A percentile compares a stretch with the other conserved stretches of the same genome.
phyloP scores from a whole-genome alignment of 2,888 invertebrate species.

The Hirtodrosophila cameraria region DNA sequence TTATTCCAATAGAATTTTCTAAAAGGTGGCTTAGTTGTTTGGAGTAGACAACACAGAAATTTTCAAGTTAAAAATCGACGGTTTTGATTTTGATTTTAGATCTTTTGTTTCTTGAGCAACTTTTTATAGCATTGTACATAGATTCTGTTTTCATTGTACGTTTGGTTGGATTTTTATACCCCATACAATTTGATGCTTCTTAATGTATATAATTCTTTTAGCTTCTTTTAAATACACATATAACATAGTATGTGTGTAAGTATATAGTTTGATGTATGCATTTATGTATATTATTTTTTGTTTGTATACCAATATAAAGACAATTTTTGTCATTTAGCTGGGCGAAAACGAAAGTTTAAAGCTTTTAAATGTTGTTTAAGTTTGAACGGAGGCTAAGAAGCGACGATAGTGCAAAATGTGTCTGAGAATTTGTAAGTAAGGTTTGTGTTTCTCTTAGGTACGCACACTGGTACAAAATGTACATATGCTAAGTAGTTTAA shows the following conservation, averaged over 20 bases:
- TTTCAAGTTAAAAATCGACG: no score
- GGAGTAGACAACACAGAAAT: no score
- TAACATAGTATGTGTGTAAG: conserved; percentile 27
- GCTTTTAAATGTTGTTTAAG: conserved; percentile 34
- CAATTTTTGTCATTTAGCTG: conserved; percentile 20
- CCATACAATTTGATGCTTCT: no score
- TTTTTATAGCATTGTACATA: no score
- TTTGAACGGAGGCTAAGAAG: conserved; percentile 52
- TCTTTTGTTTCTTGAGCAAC: no score
- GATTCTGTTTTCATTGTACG: no score
- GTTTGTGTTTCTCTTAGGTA: conserved; percentile 60
- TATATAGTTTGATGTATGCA: conserved; percentile 16
- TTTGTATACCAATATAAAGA: conserved; percentile 18
- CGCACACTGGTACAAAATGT: conserved; percentile 74
- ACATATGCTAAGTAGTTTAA: conserved; percentile 67
- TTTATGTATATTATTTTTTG: conserved; percentile 6
- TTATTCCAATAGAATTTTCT: no score
- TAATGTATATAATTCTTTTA: conserved; percentile 39
- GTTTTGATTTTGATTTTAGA: no score
- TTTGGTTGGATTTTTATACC: no score
- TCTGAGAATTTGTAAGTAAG: conserved; percentile 37
- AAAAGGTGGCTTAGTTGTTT: no score
- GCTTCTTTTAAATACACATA: conserved; percentile 37
- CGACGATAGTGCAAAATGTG: conserved; percentile 55
- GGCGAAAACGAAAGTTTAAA: conserved; percentile 46